A percentile compares a stretch with the other conserved stretches of the same genome.
phyloP scores from a whole-genome alignment of 2,888 invertebrate genomes.

The Cylindroiulus punctatus region DNA sequence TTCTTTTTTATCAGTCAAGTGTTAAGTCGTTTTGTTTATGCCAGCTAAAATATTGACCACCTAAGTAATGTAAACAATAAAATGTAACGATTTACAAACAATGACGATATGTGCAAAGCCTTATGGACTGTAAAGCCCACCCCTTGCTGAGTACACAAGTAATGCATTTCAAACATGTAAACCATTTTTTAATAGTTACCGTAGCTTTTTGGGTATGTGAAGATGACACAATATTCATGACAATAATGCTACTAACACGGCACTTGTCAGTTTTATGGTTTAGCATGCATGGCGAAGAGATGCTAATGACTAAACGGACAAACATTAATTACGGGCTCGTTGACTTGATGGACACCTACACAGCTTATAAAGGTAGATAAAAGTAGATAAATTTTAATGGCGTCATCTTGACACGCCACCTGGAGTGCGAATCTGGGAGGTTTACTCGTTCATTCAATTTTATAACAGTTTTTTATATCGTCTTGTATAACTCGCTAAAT shows the following conservation, averaged over 20 bases:
- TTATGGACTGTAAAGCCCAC: not conserved
- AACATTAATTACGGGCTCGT: slow-evolving; percentile 25
- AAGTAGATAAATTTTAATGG: slow-evolving; percentile 38
- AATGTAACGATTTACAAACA: slow-evolving; percentile 1
- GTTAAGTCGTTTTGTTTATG: not conserved
- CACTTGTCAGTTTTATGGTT: not conserved
- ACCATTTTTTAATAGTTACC: too few species aligned
- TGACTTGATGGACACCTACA: slow-evolving; percentile 37
- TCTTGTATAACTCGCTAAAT: not conserved
- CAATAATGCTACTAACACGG: not conserved
- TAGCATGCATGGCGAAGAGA: not conserved
- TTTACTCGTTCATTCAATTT: slow-evolving; percentile 22
- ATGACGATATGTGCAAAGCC: not conserved
- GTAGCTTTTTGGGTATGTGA: too few species aligned
- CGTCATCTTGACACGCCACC: slow-evolving; percentile 38
- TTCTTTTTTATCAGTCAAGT: slow-evolving; percentile 22
- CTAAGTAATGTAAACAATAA: not conserved
- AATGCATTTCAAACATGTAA: not conserved
- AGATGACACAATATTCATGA: not conserved
- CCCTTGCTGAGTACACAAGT: not conserved
- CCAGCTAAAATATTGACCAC: slow-evolving; percentile 21
- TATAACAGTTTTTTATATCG: not conserved
- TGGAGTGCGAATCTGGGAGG: slow-evolving; percentile 38
- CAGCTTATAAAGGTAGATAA: slow-evolving; percentile 32
- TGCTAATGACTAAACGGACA: slow-evolving; percentile 23